Evolutionary conservation across 2,888 invertebrate genomes (phyloP).

Genomic region (Ophion ventricosus): DNA sequence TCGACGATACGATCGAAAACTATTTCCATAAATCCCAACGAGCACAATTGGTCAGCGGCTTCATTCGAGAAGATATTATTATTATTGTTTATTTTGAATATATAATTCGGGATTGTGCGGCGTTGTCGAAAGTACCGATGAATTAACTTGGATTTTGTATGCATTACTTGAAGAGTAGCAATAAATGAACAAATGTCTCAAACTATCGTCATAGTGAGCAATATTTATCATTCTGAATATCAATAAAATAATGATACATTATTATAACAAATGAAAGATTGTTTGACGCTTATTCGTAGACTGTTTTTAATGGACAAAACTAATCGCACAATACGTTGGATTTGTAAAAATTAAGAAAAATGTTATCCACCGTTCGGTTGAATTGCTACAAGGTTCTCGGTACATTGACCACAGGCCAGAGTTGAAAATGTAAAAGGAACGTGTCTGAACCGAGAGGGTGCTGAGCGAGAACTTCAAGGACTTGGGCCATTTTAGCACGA

Average conservation of each 20-base stretch:
- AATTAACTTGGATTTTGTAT: neutral
- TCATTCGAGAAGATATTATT: conserved; percentile 13
- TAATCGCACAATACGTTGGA: too few species aligned
- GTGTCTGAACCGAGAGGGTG: conserved; percentile 64
- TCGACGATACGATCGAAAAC: conserved; percentile 76
- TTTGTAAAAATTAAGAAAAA: neutral
- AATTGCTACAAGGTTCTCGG: neutral
- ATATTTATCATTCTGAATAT: neutral
- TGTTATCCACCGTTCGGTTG: neutral
- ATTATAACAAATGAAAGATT: neutral
- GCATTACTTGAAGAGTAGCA: too few species aligned
- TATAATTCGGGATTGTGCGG: neutral
- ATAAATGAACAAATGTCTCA: too few species aligned
- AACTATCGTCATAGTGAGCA: too few species aligned
- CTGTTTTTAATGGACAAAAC: neutral
- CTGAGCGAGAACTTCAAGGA: conserved; percentile 81
- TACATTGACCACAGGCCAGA: neutral
- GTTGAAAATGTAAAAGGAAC: neutral
- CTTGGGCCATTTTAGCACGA: conserved; percentile 80
- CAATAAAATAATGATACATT: neutral
- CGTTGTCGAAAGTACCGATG: neutral
- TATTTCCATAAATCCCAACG: conserved; percentile 78
- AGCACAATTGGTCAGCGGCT: conserved; percentile 82
- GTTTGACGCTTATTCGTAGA: neutral
- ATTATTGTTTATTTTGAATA: neutral